Percentiles rank a stretch among this genome's conserved stretches.
Evolutionary conservation across 2,797 vertebrate species (phyloP).

Genomic region (Enteromius argenteus): DNA sequence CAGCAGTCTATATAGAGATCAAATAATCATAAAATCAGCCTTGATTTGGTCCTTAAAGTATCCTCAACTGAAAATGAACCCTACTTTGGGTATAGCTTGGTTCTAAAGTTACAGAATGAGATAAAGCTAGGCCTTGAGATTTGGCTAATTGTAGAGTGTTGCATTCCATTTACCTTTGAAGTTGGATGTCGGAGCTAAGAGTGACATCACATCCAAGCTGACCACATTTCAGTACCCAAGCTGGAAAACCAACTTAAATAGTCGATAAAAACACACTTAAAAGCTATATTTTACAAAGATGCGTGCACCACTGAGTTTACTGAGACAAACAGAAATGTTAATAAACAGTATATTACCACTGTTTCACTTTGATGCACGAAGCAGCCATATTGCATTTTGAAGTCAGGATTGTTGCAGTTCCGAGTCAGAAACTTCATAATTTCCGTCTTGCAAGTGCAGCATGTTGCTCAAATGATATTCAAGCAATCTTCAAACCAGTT

Average conservation of each 20-base stretch:
- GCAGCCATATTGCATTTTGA: neutral
- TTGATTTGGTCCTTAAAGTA: neutral
- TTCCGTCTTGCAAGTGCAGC: neutral
- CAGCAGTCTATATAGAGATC: neutral
- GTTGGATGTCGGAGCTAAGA: neutral
- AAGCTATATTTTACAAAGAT: neutral
- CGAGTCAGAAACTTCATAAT: neutral
- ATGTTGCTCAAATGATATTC: neutral
- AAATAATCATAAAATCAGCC: neutral
- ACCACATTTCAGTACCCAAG: neutral
- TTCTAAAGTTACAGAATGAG: neutral
- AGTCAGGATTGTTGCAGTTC: neutral
- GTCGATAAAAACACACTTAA: neutral
- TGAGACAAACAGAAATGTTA: neutral
- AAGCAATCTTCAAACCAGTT: slow-evolving; percentile 14
- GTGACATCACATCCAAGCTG: neutral
- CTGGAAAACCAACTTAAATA: neutral
- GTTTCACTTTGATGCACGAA: neutral
- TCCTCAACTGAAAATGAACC: neutral
- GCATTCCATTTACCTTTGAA: neutral
- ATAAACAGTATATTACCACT: neutral
- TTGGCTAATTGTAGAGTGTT: neutral
- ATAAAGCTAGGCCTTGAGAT: neutral
- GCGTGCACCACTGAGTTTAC: too few species aligned
- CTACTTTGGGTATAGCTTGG: neutral